These are phyloP conservation scores for Macropis europaea DNA, from an alignment of 2,888 invertebrate genomes.

Conservation along the genomic window DNA sequence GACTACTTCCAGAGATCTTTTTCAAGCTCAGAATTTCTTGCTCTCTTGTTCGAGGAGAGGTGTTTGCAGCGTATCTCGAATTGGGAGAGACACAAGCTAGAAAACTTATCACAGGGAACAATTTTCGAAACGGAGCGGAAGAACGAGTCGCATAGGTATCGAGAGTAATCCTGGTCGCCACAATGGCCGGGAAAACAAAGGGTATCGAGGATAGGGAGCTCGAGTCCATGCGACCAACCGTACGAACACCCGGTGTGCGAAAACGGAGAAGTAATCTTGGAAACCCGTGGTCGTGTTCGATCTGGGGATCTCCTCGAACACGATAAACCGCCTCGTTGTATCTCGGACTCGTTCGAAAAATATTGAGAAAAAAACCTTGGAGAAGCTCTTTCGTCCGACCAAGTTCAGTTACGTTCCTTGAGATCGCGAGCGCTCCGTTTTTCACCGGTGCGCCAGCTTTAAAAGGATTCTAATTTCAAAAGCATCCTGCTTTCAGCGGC, in stretches of 20 bases:
- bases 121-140: conserved; percentile 15
- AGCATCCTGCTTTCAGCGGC: too few species aligned
- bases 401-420: too few species aligned
- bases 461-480: too few species aligned
- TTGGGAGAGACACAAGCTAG: neutral
- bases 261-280: conserved; percentile 22
- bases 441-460: too few species aligned
- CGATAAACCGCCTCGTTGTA: neutral
- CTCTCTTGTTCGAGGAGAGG: too few species aligned
- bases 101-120: conserved; percentile 1
- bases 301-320: neutral
- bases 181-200: conserved; percentile 25
- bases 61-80: too few species aligned
- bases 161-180: conserved; percentile 9
- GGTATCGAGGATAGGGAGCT: neutral
- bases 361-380: conserved; percentile 1
- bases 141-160: neutral
- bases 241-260: too few species aligned
- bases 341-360: neutral
- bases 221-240: too few species aligned
- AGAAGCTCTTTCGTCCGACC: too few species aligned
- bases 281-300: neutral
- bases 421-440: too few species aligned
- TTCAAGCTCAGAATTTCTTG: too few species aligned
- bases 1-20: too few species aligned